Base-by-base conservation (phyloP, 2,113 vertebrate genomes). In the Gallinago media region DNA sequence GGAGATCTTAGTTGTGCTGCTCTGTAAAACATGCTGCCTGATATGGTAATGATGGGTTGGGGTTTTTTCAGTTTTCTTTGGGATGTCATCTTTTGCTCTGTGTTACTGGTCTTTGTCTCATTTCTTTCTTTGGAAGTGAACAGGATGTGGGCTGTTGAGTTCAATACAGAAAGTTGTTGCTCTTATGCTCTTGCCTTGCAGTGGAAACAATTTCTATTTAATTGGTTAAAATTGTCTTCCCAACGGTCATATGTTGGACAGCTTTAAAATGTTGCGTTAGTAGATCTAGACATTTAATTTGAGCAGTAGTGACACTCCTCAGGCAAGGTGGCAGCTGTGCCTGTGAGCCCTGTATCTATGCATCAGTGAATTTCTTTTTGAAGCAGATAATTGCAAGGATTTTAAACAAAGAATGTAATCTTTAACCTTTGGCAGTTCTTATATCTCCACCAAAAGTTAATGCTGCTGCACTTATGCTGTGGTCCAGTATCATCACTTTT, bases 321-420 rank as follows among this genome's bases (percentile, higher is more conserved):
- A 72, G 63, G 67, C 56, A 85, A 92, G 58, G 62, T 89, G 56
- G 63, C 61, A 84, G 92, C 84, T 91, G 36, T 75, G 54, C 40
- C 63, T 52, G 19, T 78, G 61, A 91, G 87, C 49, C 26, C 20
- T 56, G 12, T 56, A 9, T 86, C 75, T 87, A 1, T 65, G 58
- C 50, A 83, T 84, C 67, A 40, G 27, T 85, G 62, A 68, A 78
- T 82, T 92, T 86, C 52, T 83, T 93, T 83, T 54, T 55, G 54
- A 94, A 89, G 68, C 36, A 66, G 66, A 40, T 92, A 73, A 94
- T 63, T 96, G 77, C 49, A 56, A 66, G 75, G 34, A 85, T 91
- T 96, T 96, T 70, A 93, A 94, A 72, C 52, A 88, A 90, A 88
- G 18, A 92, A 72, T 61, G 34, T 88, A 52, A 87, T 96, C 17